Evolutionary conservation across 2,113 vertebrate species (phyloP), one percentile per base, ranked within the genome.

Genomic region (Polyodon spathula): DNA sequence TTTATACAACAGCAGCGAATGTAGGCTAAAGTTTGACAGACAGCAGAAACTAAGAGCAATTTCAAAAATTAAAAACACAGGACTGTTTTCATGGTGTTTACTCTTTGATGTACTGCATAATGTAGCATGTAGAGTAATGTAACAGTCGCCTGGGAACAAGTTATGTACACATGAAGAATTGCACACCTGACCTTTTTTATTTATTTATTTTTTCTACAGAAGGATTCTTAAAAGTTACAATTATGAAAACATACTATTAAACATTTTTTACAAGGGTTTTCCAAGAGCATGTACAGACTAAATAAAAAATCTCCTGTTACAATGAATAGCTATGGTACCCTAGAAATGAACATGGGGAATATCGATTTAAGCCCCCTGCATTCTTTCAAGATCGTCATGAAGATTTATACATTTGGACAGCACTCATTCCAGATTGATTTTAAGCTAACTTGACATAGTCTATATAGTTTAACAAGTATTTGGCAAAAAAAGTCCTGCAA

Each of bases 191-290:
- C 3, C 3, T 27, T 27, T 27, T 27, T 27, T 27, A n/a, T n/a
- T n/a, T n/a, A n/a, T n/a, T n/a, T n/a, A 56, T 56, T 43, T 63
- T 58, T 58, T 58, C 51, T 52, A 57, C 27, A 59, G 8, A 6
- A 42, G 43, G 41, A 17, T 52, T 60, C 55, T 48, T 3, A 10
- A 40, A 55, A 39, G 44, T 40, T 55, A 54, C 11, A 50, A 12
- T 50, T 50, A 6, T 58, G 14, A 44, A 43, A 58, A 44, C 4
- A 37, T 37, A 6, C 15, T 14, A 14, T 38, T 39, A 39, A 56
- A 39, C 37, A 39, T 56, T 38, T 38, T 58, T 43, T 27, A 4
- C 10, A 9, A 58, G 41, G 41, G 40, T 16, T 58, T 58, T 43
- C 56, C 41, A 58, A 39, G 15, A 10, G 48, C 2, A 50, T 50